Base-by-base conservation (phyloP, 1,140 invertebrate genomes). In the Zaprionus lachaisei region DNA sequence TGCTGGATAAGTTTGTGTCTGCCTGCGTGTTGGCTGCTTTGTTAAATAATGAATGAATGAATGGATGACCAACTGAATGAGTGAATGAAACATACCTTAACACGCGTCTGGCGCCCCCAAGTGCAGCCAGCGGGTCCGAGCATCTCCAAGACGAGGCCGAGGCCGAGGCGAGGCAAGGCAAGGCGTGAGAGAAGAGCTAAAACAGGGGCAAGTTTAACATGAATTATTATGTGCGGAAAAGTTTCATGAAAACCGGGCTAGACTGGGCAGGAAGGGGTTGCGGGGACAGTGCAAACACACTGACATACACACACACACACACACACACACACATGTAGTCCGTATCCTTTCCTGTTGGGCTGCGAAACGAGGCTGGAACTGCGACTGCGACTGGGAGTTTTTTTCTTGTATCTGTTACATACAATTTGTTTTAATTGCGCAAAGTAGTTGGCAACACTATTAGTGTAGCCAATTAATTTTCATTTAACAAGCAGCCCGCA, bases 401-500 rank as follows among this genome's bases (percentile, higher is more conserved):
- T 73, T 73, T 73, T 49, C 57, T 76, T 84, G 79, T 89, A 82
- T 85, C 81, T 90, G 85, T 77, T 80, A 72, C 81, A 74, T 80
- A 90, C 85, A 90, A 90, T 90, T 90, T 90, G 86, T 90, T 90
- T 90, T 90, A 90, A 90, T 90, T 90, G 85, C 81, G 70, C 85
- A 85, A 90, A 83, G 81, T 83, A 89, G 85, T 89, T 89, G 85
- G 85, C 81, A 79, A 81, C 76, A 72, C 80, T 89, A 78, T 79
- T 77, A 79, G 72, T 75, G 77, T 76, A 64, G 70, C 85, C 85
- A 90, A 90, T 90, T 90, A 90, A 90, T 90, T 90, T 81, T 81
- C 79, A 90, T 90, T 81, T 82, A 85, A 85, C 75, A 64, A 64
- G 79, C 67, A 77, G 67, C 77, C 81, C 77, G 57, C 63, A 77